Conservation (phyloP, 1,140 invertebrate genomes). For the Monochamus saltuarius region DNA sequence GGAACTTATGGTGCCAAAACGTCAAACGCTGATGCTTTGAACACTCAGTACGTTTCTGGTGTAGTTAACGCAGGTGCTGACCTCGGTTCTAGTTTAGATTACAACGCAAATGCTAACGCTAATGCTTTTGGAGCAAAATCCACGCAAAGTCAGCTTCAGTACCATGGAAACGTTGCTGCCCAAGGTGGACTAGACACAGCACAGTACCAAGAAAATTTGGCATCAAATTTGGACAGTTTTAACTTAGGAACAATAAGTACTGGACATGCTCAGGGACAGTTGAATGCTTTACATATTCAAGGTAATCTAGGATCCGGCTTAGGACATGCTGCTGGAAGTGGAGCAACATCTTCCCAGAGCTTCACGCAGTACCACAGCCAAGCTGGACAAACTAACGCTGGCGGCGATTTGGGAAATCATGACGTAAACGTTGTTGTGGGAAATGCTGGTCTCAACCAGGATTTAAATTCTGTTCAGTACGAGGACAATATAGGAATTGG, state of each 20-base stretch:
- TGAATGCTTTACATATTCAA: too few species aligned
- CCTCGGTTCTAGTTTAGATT: slow-evolving; percentile 12
- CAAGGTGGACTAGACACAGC: not conserved
- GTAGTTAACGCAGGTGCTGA: not conserved
- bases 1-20: too few species aligned
- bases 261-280: too few species aligned
- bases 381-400: slow-evolving; percentile 1
- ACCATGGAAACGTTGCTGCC: not conserved
- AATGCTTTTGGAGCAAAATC: slow-evolving; percentile 14
- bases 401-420: not conserved
- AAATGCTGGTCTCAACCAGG: not conserved
- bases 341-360: slow-evolving; percentile 6
- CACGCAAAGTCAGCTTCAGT: not conserved
- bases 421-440: slow-evolving; percentile 6
- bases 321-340: not conserved
- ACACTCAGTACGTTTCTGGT: too few species aligned
- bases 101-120: slow-evolving; percentile 9
- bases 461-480: too few species aligned
- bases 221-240: not conserved
- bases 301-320: too few species aligned
- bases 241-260: too few species aligned
- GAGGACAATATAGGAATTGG: too few species aligned
- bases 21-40: too few species aligned
- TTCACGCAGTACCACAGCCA: slow-evolving; percentile 1
- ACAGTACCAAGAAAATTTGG: not conserved